Evolutionary conservation across 1,140 invertebrate species (phyloP), one percentile per base, ranked within the genome.

Genomic region (Drosophila bocki): DNA sequence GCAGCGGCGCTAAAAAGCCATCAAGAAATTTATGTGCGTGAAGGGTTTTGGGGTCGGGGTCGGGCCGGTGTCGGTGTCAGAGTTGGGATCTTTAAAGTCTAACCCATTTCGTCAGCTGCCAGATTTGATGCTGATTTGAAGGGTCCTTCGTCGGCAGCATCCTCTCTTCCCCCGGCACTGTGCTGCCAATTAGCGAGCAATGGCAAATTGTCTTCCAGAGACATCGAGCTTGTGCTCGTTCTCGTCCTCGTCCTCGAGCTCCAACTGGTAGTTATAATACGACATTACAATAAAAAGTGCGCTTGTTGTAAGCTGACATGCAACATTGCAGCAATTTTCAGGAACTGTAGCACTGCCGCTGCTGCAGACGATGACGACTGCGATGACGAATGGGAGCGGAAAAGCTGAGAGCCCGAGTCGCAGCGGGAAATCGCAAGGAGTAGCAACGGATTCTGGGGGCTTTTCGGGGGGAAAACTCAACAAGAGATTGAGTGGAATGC

Each of bases 301-400:
- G 70, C 75, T 74, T 53, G 75, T 90, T 60, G 78, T 90, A 90
- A 90, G 85, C 85, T 90, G 85, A 85, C 85, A 90, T 85, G 78
- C 85, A 85, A 90, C 85, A 90, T 90, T 90, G 85, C 85, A 82
- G 78, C 75, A 90, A 83, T 88, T 88, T 87, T 82, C 64, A 82
- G 67, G 39, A 56, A 62, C 79, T 71, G 26, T 29, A 29, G 26
- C 22, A 47, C 72, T 72, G 58, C 44, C 15, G 42, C 48, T 50
- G 54, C 60, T 47, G 32, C 51, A 42, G 19, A 32, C 32, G 67
- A 44, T 47, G 77, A 76, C 59, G 53, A 60, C 56, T 77, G 48
- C 42, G 56, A 78, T 78, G 78, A 75, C 57, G 62, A 77, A 74
- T 79, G 61, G 68, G 26, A 50, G 77, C 32, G 33, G 12, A 68